Conservation (phyloP, 2,797 vertebrate genomes). For the Cichlasoma orientale region DNA sequence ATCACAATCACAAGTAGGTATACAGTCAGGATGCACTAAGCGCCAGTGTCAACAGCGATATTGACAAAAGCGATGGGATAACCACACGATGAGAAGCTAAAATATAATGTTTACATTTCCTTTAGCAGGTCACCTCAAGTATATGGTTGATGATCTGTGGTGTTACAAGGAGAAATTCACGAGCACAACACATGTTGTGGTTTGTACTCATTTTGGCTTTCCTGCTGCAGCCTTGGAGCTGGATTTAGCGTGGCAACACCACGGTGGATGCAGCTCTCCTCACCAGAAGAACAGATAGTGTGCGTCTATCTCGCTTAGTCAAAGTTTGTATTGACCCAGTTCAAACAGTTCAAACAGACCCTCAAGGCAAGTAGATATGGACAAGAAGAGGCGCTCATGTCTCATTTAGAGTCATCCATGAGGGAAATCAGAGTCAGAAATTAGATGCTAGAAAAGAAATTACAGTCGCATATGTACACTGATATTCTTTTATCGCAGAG, state of each 20-base stretch:
- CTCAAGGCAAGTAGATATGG: conserved; percentile 71
- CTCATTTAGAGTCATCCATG: conserved; percentile 64
- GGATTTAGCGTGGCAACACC: conserved; percentile 14
- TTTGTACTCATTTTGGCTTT: conserved; percentile 35
- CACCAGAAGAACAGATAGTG: conserved; percentile 44
- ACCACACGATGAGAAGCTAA: conserved; percentile 57
- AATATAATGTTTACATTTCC: conserved; percentile 60
- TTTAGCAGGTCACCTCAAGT: conserved; percentile 39
- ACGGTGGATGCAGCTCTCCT: conserved; percentile 26
- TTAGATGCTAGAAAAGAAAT: conserved; percentile 69
- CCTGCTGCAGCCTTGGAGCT: conserved; percentile 21
- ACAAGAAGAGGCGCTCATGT: conserved; percentile 53
- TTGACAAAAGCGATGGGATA: conserved; percentile 50
- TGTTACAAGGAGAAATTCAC: conserved; percentile 40
- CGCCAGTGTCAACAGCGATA: conserved; percentile 58
- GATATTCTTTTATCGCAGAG: conserved; percentile 71
- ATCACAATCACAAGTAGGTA: conserved; percentile 44
- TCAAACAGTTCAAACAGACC: conserved; percentile 68
- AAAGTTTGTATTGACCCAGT: conserved; percentile 66
- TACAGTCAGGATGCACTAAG: conserved; percentile 56
- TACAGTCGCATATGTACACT: conserved; percentile 76
- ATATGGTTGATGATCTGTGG: conserved; percentile 43
- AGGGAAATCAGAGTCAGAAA: conserved; percentile 66
- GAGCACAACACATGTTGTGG: conserved; percentile 32
- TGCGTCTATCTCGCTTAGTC: conserved; percentile 37